Percentiles rank a stretch among this genome's conserved stretches.
Conservation (phyloP, 2,797 vertebrate genomes). For the Phrynocephalus vlangalii region DNA sequence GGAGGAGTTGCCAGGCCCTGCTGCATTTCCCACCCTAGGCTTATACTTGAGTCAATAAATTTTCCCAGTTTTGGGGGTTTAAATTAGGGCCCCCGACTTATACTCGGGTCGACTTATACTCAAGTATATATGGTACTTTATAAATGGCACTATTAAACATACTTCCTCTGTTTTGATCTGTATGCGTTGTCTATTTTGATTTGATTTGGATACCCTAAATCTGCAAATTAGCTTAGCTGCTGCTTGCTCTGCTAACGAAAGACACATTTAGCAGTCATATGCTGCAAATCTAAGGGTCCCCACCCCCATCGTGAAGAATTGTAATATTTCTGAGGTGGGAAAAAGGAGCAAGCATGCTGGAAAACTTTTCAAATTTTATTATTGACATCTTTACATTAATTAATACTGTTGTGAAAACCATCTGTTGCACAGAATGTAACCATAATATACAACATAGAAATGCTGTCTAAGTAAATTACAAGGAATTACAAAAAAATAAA, state of each 20-base stretch:
- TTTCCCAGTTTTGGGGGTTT: no score
- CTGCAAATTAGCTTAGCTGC: no score
- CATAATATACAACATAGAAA: conserved; percentile 96
- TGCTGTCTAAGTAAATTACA: conserved; percentile 92
- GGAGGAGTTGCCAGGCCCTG: no score
- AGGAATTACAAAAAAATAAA: conserved; percentile 91
- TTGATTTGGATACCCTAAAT: no score
- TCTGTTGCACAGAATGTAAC: conserved; percentile 91
- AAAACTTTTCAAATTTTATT: conserved; percentile 81
- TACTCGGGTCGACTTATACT: no score
- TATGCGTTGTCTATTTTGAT: no score
- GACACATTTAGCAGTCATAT: not conserved
- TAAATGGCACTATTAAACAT: no score
- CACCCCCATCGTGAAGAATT: not conserved
- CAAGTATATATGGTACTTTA: no score
- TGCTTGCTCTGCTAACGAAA: not conserved
- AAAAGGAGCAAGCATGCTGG: conserved; percentile 68
- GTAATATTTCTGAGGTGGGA: not conserved
- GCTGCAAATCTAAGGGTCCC: not conserved
- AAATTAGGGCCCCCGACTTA: no score
- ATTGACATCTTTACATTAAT: conserved; percentile 82
- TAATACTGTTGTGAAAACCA: conserved; percentile 96
- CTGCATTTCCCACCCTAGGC: no score
- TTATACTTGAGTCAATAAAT: no score
- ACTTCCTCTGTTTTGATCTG: no score